phyloP scores from a whole-genome alignment of 1,140 invertebrate species.

The Cydia amplana region DNA sequence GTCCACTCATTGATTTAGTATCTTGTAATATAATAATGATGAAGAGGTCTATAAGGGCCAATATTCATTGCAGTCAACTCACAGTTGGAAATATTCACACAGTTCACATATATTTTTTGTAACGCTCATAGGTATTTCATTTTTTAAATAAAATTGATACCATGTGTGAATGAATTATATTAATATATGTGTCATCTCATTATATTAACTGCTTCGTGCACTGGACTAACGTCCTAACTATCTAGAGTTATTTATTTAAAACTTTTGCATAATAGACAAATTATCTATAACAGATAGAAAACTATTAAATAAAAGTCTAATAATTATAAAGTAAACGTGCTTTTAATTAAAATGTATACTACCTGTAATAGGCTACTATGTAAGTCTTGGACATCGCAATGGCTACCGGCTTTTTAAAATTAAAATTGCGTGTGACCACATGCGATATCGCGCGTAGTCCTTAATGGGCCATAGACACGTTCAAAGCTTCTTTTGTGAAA shows the following conservation, averaged over 20 bases:
- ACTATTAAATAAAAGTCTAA: conserved; percentile 42
- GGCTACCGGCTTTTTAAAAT: not conserved
- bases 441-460: too few relatives aligned
- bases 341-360: not conserved
- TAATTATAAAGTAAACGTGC: not conserved
- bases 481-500: too few relatives aligned
- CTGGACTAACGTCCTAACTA: conserved; percentile 12
- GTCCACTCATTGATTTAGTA: conserved; percentile 31
- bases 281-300: too few relatives aligned
- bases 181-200: conserved; percentile 42
- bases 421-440: conserved; percentile 14
- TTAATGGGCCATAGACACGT: too few relatives aligned
- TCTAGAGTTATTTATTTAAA: too few relatives aligned
- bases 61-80: conserved; percentile 13
- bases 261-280: too few relatives aligned
- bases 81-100: conserved; percentile 12
- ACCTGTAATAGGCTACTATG: conserved; percentile 31
- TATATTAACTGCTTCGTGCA: conserved; percentile 47
- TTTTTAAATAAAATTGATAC: conserved; percentile 24
- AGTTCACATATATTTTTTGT: not conserved
- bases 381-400: conserved; percentile 37
- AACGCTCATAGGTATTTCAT: not conserved
- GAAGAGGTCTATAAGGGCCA: conserved; percentile 23
- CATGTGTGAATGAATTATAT: not conserved
- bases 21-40: conserved; percentile 33